Base-by-base conservation (phyloP, 2,113 vertebrate genomes). In the Cisticola juncidis region DNA sequence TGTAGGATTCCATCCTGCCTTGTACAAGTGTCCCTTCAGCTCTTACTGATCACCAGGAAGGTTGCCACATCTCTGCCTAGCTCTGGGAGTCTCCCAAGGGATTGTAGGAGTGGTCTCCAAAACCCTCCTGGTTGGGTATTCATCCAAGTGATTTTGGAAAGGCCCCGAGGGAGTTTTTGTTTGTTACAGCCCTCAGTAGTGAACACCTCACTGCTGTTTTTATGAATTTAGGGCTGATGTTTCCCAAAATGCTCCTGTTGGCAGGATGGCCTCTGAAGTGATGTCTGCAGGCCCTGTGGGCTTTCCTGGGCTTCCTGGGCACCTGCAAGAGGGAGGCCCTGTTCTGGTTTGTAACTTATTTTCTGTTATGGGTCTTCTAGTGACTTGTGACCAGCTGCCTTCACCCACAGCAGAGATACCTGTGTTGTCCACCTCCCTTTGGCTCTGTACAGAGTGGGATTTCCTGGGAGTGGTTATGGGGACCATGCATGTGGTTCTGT, bases 241-340 rank as follows among this genome's bases (percentile, higher is more conserved):
- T 81, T 56, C 66, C 77, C 65, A 20, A 17, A 62, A 76, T 26
- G n/a, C 17, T 85, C 6, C 45, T 66, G 35, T 74, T 51, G 71
- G 58, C 54, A 48, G 31, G 12, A 13, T 79, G 74, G 14, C 66
- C 29, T 53, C 51, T 54, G 53, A 71, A 85, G 51, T 76, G 31
- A 11, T 3, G 2, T 36, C 60, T 54, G 28, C 35, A 65, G 61
- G 40, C 47, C 48, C 56, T 0, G 0, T 51, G 60, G 33, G 9
- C 56, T 78, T 69, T 24, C 62, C 65, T 66, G 66, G 22, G 36
- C 28, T 72, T 86, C 62, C 51, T 6, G 2, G 36, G 50, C 12
- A 44, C 38, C 47, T 35, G 12, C 26, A 31, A 25, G 20, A 66
- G 47, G 23, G 40, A 68, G 19, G 33, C 31, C 5, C 25, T 8